Evolutionary conservation across 2,797 vertebrate genomes (phyloP), one percentile per base, ranked within the genome.

Genomic region (Sebastolobus altivelis): DNA sequence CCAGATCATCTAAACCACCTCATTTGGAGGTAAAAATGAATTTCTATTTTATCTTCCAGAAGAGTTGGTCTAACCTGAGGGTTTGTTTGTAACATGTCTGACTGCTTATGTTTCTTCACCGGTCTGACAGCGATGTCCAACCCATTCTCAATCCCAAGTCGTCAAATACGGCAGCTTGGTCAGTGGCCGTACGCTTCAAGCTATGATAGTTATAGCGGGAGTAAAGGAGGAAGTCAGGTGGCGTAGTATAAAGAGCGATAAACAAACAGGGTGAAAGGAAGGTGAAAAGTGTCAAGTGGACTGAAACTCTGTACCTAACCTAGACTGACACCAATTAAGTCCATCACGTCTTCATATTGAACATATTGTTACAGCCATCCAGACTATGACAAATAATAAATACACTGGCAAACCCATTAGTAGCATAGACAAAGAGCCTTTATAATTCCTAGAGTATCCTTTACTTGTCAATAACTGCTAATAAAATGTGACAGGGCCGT

Each of bases 381-480:
- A 33, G 59, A 18, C 59, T 27, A 16, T 29, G 55, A 58, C 12
- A 40, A 29, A 31, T 33, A 8, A 40, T 35, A 46, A n/a, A 25
- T 38, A 46, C 27, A 58, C 29, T 10, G 52, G 35, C 52, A 22
- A 8, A 66, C 5, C 13, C 18, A 49, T 70, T 55, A 33, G 60
- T 4, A 2, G 59, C 9, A 37, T 8, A 52, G 35, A 56, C 29
- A 56, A 58, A 46, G 37, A 40, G 13, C 29, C 49, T 67, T 66
- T 67, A 25, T 78, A 22, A 38, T 11, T 56, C 22, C 13, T 13
- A 31, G 5, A 61, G 46, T 65, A 22, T 59, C 0, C 0, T 52
- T 73, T 10, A 63, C 37, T 14, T 54, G 62, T 68, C 29, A 40
- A 37, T 63, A 75, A 59, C 65, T 63, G 58, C 37, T 65, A 54